phyloP scores from a whole-genome alignment of 1,140 invertebrate genomes.

The Gerris buenoi region DNA sequence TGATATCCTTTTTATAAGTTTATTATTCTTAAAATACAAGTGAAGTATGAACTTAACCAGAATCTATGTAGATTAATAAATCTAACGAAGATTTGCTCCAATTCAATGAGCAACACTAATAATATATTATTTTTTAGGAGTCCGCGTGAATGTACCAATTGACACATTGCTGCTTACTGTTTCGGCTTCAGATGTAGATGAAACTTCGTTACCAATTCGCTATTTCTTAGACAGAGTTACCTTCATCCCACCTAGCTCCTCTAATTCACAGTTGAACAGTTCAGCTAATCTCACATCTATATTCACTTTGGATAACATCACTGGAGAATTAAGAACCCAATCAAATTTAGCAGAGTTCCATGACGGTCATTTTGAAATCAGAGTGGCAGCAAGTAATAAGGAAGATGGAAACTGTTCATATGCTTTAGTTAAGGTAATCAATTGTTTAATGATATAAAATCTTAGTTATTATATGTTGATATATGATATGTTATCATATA shows the following conservation, averaged over 20 bases:
- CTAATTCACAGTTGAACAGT: conserved; percentile 14
- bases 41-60: too few relatives aligned
- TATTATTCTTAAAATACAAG: too few relatives aligned
- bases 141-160: conserved; percentile 55
- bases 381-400: conserved; percentile 48
- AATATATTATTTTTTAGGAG: too few relatives aligned
- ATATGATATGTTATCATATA: too few relatives aligned
- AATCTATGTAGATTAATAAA: too few relatives aligned
- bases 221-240: conserved; percentile 46
- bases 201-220: conserved; percentile 43
- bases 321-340: conserved; percentile 51
- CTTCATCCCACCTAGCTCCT: conserved; percentile 36
- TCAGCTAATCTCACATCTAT: conserved; percentile 29
- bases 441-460: too few relatives aligned
- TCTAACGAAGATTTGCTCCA: too few relatives aligned
- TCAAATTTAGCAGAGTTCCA: conserved; percentile 50
- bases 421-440: conserved; percentile 36
- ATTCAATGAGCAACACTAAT: too few relatives aligned
- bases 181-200: conserved; percentile 49
- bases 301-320: conserved; percentile 42
- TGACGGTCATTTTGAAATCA: conserved; percentile 50
- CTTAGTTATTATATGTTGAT: too few relatives aligned
- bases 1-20: too few relatives aligned
- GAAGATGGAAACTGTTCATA: conserved; percentile 31
- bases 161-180: conserved; percentile 51